Conservation (phyloP, 64 coral and sea anemone species). For the Pocillopora verrucosa region DNA sequence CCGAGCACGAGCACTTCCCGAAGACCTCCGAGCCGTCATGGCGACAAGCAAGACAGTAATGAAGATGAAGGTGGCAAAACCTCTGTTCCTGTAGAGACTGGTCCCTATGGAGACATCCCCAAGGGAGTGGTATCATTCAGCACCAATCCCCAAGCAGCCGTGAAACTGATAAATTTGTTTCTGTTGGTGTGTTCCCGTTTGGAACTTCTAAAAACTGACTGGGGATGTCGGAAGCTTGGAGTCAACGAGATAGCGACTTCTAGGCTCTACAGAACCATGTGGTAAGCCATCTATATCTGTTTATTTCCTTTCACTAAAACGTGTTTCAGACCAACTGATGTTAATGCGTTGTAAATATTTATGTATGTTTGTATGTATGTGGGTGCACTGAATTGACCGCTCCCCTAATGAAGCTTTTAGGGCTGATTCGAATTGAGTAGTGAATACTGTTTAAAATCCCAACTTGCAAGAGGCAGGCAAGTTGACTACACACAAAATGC, state of each 20-base stretch:
- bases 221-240: slow-evolving; percentile 88
- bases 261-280: slow-evolving; percentile 75
- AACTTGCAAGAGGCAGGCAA: too few species aligned
- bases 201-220: slow-evolving; percentile 90
- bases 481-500: too few species aligned
- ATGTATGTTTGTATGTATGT: too few species aligned
- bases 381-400: too few species aligned
- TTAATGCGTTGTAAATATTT: too few species aligned
- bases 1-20: slow-evolving; percentile 81
- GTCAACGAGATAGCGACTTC: slow-evolving; percentile 77
- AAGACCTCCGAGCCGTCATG: slow-evolving; percentile 52
- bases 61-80: not conserved
- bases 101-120: slow-evolving; percentile 56
- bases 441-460: too few species aligned
- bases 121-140: slow-evolving; percentile 83
- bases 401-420: too few species aligned
- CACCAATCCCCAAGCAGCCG: slow-evolving; percentile 80
- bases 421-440: too few species aligned
- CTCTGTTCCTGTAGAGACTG: slow-evolving; percentile 6
- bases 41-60: slow-evolving; percentile 34
- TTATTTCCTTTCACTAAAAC: too few species aligned
- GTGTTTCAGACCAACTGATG: too few species aligned
- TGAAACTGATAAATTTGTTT: slow-evolving; percentile 87
- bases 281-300: slow-evolving; percentile 35
- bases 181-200: slow-evolving; percentile 81